phyloP scores from a whole-genome alignment of 2,888 invertebrate genomes.

The Cataglyphis livida region DNA sequence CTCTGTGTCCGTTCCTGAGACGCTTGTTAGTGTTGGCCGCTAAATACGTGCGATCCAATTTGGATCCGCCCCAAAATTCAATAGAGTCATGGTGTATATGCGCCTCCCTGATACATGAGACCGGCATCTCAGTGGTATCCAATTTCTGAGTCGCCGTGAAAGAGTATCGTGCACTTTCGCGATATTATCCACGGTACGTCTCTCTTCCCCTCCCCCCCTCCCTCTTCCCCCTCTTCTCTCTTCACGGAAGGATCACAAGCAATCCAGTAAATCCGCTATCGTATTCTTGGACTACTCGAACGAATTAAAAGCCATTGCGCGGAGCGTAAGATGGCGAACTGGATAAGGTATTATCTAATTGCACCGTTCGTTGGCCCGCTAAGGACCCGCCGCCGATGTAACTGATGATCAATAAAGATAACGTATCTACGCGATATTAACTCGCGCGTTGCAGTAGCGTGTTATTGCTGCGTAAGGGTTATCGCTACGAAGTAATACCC shows the following conservation, averaged over 20 bases:
- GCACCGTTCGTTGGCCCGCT: slow-evolving; percentile 29
- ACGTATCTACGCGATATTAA: slow-evolving; percentile 47
- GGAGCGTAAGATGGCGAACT: slow-evolving; percentile 1
- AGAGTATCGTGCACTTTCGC: slow-evolving; percentile 44
- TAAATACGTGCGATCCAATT: slow-evolving; percentile 76
- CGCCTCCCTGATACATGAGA: slow-evolving; percentile 50
- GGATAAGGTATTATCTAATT: slow-evolving; percentile 47
- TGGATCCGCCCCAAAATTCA: slow-evolving; percentile 75
- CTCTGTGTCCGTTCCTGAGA: neutral
- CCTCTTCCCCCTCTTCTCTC: too few species aligned
- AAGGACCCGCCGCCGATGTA: slow-evolving; percentile 38
- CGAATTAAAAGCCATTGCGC: slow-evolving; percentile 46
- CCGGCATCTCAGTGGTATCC: slow-evolving; percentile 49
- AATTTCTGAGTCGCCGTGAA: slow-evolving; percentile 53
- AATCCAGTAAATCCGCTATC: slow-evolving; percentile 43
- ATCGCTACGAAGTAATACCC: slow-evolving; percentile 14
- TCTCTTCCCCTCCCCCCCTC: neutral
- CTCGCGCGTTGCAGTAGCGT: slow-evolving; percentile 16
- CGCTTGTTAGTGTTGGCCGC: slow-evolving; percentile 54
- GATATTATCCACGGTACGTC: slow-evolving; percentile 27
- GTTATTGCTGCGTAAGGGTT: slow-evolving; percentile 22
- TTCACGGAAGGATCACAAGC: neutral
- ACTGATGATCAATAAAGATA: slow-evolving; percentile 53
- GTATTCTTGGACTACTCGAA: slow-evolving; percentile 25
- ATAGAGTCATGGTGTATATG: slow-evolving; percentile 57